Evolutionary conservation across 2,888 invertebrate genomes (phyloP), one percentile per base, ranked within the genome.

Genomic region (Boloria euphrosyne): DNA sequence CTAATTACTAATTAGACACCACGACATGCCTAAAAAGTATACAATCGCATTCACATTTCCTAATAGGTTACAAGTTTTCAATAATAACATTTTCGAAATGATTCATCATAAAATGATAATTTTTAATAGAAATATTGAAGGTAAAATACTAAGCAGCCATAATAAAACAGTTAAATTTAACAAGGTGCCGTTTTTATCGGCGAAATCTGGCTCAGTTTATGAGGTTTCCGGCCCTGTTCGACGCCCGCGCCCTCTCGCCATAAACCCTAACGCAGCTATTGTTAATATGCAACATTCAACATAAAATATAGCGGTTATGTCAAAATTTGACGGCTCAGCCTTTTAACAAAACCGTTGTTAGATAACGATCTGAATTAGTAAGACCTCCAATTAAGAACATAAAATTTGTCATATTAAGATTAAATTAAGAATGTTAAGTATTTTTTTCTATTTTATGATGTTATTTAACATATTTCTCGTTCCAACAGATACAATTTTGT

Each of bases 131-230:
- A 78, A 73, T 69, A 79, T 79, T 73, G 72, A 74, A 75, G 78
- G 85, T 85, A 84, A 84, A 87, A 80, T 83, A 83, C 83, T 80
- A 80, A 79, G 76, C 75, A 77, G 82, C 84, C 85, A 86, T 89
- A 86, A 89, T 84, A 82, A 83, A 86, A 81, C 85, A 82, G 85
- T 90, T 89, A 86, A 87, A 79, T 86, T 86, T 89, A 91, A 92
- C 89, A 86, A 90, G 90, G 85, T 86, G 85, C 83, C 80, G 86
- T 83, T 87, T 89, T 76, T 90, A 91, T 90, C 89, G 81, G 79
- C 75, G 78, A 80, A 87, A 89, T 89, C 90, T 84, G 82, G 83
- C 86, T 82, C 80, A 81, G 80, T 88, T 86, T 89, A 90, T 79
- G 83, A 82, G 82, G 84, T 82, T 89, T 92, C 91, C 90, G 90